Base-by-base conservation (phyloP, 2,797 vertebrate genomes). In the Rhincodon typus region DNA sequence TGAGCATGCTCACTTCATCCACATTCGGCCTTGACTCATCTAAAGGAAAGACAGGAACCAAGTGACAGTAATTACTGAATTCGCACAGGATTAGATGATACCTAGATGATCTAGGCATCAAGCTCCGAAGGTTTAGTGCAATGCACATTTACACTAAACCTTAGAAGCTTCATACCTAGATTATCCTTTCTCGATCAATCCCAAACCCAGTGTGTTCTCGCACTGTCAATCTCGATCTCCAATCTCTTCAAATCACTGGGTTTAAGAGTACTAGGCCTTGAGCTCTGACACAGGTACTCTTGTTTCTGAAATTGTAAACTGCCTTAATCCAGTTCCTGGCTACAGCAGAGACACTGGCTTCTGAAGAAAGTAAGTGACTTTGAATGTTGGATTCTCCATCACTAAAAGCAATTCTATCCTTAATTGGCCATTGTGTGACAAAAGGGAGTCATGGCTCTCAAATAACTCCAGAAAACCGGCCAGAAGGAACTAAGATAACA, bases 1-100 rank as follows among this genome's bases (percentile, higher is more conserved):
- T 99, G 96, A 99, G 97, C 97, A 99, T 98, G 97, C 98, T 99
- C 96, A 99, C 98, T 97, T 99, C 98, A 97, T 99, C 99, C 97
- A 98, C 97, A 95, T 97, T 91, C 82, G 98, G 98, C 96, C 98
- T 97, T 96, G 98, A 98, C 91, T 98, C 98, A 93, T 99, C 99
- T 99, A 97, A 95, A 97, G 67, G 69, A 67, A 15, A 96, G 88
- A 46, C 96, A 57, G 30, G 42, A 77, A 25, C 3, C 7, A 34
- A 69, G 21, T 25, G 62, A 4, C n/a, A 66, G 38, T 6, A 7
- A 62, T 93, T 93, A 38, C 21, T 30, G 30, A 91, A 67, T 38
- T 66, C 6, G 27, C 88, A 23, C 50, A 53, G 46, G 86, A 38
- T 15, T 57, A 17, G 13, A 50, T 62, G 57, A 62, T 62, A 62